Percentiles rank a stretch among this genome's conserved stretches.
These are phyloP conservation scores for Atta cephalotes DNA, from an alignment of 1,140 invertebrate species.

Conservation along the genomic window DNA sequence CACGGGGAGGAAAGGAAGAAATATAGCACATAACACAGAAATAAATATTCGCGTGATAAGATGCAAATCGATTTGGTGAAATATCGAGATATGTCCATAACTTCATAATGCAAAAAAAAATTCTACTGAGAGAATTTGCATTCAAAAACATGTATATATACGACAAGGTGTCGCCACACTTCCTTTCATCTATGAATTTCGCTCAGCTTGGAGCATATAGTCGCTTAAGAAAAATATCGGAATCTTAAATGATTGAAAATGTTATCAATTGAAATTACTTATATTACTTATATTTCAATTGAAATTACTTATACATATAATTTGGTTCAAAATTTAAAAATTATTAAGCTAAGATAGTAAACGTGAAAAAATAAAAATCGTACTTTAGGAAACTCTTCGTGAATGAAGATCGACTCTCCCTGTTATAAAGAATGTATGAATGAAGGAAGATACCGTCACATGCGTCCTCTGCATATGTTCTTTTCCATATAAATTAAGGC, in stretches of 20 bases:
- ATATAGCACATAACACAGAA: conserved; percentile 17
- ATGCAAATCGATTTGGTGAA: conserved; percentile 19
- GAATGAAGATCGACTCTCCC: background rate
- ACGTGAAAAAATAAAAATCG: background rate
- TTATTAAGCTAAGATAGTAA: background rate
- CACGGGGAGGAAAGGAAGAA: background rate
- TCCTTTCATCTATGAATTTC: background rate
- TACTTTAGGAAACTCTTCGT: background rate
- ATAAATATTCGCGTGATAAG: conserved; percentile 54
- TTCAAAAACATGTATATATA: background rate
- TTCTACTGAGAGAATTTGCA: background rate
- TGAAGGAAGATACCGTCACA: background rate
- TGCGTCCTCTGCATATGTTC: background rate
- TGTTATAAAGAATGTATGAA: background rate
- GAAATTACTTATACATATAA: background rate
- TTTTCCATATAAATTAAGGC: conserved; percentile 55
- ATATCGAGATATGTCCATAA: conserved; percentile 35
- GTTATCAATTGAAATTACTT: background rate
- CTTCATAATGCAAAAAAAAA: background rate
- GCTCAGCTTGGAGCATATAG: background rate
- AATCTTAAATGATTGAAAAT: background rate
- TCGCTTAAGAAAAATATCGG: background rate
- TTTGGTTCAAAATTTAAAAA: conserved; percentile 10
- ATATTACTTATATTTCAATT: background rate
- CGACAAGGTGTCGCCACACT: background rate